Evolutionary conservation across 2,888 invertebrate genomes (phyloP).

Genomic region (Gasteruption jaculator): DNA sequence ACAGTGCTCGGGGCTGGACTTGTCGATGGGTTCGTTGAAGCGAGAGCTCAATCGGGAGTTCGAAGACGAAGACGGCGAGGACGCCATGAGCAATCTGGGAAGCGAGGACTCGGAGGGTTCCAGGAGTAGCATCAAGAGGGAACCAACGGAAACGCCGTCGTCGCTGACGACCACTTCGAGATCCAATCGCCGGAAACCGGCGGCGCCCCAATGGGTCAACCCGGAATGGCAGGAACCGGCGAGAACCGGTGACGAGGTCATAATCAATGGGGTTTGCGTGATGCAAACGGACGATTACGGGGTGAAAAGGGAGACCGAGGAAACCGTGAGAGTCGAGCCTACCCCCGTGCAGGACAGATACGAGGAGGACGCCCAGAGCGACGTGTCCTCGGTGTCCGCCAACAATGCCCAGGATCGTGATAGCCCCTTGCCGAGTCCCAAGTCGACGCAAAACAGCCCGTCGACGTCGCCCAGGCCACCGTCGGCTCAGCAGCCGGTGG

Average conservation of each 20-base stretch:
- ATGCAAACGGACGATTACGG: conserved; percentile 79
- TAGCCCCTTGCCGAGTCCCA: conserved; percentile 45
- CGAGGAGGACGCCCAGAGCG: conserved; percentile 55
- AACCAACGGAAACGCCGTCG: conserved; percentile 40
- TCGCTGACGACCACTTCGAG: conserved; percentile 53
- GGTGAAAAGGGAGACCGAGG: conserved; percentile 56
- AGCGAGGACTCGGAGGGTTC: conserved; percentile 62
- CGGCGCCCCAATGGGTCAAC: conserved; percentile 96
- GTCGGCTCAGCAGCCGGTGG: conserved; percentile 28
- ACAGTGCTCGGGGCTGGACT: conserved; percentile 79
- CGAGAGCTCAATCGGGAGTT: conserved; percentile 73
- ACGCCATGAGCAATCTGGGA: conserved; percentile 71
- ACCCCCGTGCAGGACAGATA: conserved; percentile 66
- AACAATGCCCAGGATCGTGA: conserved; percentile 43
- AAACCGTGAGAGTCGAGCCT: conserved; percentile 74
- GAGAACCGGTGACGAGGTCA: conserved; percentile 67
- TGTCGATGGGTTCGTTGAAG: conserved; percentile 80
- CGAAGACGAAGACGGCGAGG: conserved; percentile 65
- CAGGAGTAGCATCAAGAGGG: conserved; percentile 45
- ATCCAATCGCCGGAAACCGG: conserved; percentile 82
- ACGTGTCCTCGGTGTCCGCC: conserved; percentile 50
- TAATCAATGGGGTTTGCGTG: conserved; percentile 91
- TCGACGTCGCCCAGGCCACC: conserved; percentile 41
- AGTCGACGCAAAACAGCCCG: conserved; percentile 43
- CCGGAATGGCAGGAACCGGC: conserved; percentile 79